Evolutionary conservation across 2,888 invertebrate genomes (phyloP), one percentile per base, ranked within the genome.

Genomic region (Apantesis nais): DNA sequence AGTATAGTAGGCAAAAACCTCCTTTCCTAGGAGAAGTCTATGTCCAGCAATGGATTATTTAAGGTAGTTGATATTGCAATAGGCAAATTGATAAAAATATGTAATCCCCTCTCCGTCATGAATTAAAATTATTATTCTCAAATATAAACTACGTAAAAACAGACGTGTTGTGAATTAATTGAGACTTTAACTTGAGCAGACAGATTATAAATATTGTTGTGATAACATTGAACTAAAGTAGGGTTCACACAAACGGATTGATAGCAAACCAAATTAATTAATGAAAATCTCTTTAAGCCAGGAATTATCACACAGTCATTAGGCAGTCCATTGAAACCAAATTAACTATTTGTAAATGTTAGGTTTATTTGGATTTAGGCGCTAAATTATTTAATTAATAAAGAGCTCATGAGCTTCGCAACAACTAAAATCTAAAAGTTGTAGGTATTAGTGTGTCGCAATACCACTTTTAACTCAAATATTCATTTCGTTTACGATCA

Each of bases 301-400:
- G 61, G 78, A 76, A 76, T 83, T 80, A 83, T 78, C 76, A 66
- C 70, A 67, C 60, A 72, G 62, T 66, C 71, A 72, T 80, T 73
- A 70, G 67, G 74, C 73, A 74, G 77, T 76, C 75, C 74, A 67
- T 80, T 74, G 62, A 69, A 72, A 73, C 37, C 67, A 60, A 74
- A 68, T 44, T 65, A 70, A 68, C n/a, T 66, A 55, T 73, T 52
- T 70, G 69, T 72, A 62, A 79, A 71, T 73, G 70, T 73, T 52
- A 73, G 58, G 76, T 74, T 73, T 29, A 69, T 70, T 66, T 62
- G 70, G 66, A 66, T 75, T 80, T 16, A 39, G 4, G 16, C 29
- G 14, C n/a, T 4, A 29, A 11, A n/a, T 58, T 37, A 14, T 58
- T 62, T 12, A 22, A 58, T 29, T 29, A 58, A 29, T 16, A 29